Percentiles rank a stretch among this genome's conserved stretches.
These are phyloP conservation scores for Crocodylus rhombifer DNA, from an alignment of 2,797 vertebrate genomes.

Conservation along the genomic window DNA sequence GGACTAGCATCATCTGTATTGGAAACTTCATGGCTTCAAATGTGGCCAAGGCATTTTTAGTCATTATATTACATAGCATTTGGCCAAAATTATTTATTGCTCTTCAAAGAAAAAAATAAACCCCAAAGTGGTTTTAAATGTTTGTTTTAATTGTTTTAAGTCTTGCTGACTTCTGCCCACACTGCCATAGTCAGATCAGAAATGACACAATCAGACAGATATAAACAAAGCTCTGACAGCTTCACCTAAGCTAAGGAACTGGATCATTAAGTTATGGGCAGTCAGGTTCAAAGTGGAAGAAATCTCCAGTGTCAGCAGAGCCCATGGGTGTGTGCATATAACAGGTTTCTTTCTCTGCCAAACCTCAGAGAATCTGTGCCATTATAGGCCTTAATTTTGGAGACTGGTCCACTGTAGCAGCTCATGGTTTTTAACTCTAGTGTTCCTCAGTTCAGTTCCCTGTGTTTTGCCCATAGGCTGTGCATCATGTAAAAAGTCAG, in stretches of 20 bases:
- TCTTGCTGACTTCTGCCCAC: background rate
- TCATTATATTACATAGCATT: background rate
- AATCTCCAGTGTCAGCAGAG: background rate
- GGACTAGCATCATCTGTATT: background rate
- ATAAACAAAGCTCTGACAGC: background rate
- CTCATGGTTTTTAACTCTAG: too few species aligned
- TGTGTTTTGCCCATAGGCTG: too few species aligned
- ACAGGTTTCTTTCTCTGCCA: too few species aligned
- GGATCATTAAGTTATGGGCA: background rate
- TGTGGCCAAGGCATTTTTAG: background rate
- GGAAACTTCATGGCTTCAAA: background rate
- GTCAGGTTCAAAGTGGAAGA: background rate
- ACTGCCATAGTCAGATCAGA: background rate
- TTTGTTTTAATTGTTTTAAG: background rate
- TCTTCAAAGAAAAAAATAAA: background rate
- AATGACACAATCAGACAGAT: background rate
- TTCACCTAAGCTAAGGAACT: background rate
- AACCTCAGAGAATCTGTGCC: too few species aligned
- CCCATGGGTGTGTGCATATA: too few species aligned
- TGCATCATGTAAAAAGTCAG: background rate
- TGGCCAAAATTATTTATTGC: background rate
- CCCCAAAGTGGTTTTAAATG: background rate
- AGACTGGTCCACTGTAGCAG: too few species aligned
- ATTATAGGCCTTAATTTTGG: too few species aligned
- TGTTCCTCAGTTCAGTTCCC: too few species aligned